Conservation (phyloP, 2,113 vertebrate genomes). For the Daubentonia madagascariensis region DNA sequence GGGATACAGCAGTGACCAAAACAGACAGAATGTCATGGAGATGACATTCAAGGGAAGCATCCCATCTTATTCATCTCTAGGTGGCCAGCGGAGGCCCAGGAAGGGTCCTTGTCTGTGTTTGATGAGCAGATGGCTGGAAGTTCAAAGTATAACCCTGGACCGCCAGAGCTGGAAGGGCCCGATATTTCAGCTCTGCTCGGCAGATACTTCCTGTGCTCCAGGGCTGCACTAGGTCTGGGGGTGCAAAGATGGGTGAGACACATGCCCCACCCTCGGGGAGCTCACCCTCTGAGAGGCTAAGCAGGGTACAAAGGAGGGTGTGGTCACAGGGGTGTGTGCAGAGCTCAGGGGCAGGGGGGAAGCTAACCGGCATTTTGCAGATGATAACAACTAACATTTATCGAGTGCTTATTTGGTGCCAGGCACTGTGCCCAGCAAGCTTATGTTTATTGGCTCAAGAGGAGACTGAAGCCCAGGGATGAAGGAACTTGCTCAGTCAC, state of each 20-base stretch:
- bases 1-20: neutral
- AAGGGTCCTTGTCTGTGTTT: neutral
- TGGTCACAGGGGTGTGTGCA: neutral
- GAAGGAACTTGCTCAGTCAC: neutral
- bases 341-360: neutral
- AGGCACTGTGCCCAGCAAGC: neutral
- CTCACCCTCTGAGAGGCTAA: fast-evolving
- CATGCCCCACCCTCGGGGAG: fast-evolving
- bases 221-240: neutral
- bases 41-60: neutral
- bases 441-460: neutral
- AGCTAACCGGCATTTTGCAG: neutral
- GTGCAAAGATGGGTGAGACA: neutral
- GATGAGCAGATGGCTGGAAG: neutral
- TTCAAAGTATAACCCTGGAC: neutral
- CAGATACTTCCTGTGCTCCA: too few species aligned
- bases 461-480: neutral
- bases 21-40: neutral
- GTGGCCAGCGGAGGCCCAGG: neutral
- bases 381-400: neutral
- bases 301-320: neutral
- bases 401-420: neutral
- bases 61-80: too few species aligned
- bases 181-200: neutral
- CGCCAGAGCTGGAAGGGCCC: neutral